These are phyloP conservation scores for Andrena camellia DNA, from an alignment of 2,888 invertebrate species.

Conservation along the genomic window DNA sequence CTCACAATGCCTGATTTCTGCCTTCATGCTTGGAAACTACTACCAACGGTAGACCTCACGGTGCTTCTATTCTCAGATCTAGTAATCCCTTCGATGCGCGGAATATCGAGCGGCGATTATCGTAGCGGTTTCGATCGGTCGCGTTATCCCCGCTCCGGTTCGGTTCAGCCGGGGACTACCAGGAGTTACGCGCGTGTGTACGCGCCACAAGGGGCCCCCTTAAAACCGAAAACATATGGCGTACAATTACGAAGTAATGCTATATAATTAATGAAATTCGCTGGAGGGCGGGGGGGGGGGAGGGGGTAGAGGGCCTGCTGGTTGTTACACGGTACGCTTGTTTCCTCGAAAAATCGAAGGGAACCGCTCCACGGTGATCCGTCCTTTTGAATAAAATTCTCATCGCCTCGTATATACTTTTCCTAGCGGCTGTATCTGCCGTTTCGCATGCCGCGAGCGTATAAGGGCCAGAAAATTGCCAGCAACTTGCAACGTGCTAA, in stretches of 20 bases:
- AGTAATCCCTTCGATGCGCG: slow-evolving; percentile 10
- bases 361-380: slow-evolving; percentile 42
- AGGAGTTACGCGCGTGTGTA: slow-evolving; percentile 15
- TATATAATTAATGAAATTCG: slow-evolving; percentile 75
- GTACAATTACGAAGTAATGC: slow-evolving; percentile 75
- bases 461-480: slow-evolving; percentile 69
- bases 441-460: slow-evolving; percentile 63
- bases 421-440: slow-evolving; percentile 3
- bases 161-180: slow-evolving; percentile 15
- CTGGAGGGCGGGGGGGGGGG: too few relatives aligned
- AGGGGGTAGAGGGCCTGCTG: slow-evolving; percentile 15
- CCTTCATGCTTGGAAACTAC: neutral
- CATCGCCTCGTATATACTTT: slow-evolving; percentile 47
- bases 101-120: slow-evolving; percentile 10
- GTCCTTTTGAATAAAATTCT: slow-evolving; percentile 65
- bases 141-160: slow-evolving; percentile 14
- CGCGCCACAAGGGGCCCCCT: slow-evolving; percentile 47
- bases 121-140: neutral
- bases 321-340: slow-evolving; percentile 57
- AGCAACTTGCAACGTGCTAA: slow-evolving; percentile 48
- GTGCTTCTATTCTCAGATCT: neutral
- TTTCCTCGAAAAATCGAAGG: slow-evolving; percentile 69
- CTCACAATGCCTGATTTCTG: neutral
- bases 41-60: neutral
- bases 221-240: slow-evolving; percentile 71